Percentiles rank a stretch among this genome's conserved stretches.
These are phyloP conservation scores for Crocidura indochinensis DNA, from an alignment of 2,797 vertebrate species.

Conservation along the genomic window DNA sequence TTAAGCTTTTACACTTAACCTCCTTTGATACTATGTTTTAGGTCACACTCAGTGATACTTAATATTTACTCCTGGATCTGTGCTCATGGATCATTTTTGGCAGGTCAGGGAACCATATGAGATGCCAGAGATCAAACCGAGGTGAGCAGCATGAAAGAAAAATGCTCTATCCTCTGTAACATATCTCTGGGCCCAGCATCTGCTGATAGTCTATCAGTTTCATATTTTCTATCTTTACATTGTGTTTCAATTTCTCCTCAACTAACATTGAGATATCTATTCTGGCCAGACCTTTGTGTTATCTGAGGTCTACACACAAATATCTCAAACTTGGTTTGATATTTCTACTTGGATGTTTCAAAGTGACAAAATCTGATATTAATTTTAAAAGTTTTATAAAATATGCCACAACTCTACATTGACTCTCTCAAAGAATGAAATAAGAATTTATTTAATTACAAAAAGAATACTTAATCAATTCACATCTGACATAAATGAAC, in stretches of 20 bases:
- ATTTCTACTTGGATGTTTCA: conserved; percentile 7
- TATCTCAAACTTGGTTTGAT: background rate
- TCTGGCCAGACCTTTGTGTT: background rate
- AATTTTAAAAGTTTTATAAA: conserved; percentile 9
- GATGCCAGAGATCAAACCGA: too few relatives aligned
- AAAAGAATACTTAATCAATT: background rate
- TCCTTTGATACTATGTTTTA: background rate
- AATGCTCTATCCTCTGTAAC: too few relatives aligned
- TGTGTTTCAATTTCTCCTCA: background rate
- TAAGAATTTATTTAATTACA: background rate
- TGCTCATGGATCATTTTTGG: too few relatives aligned
- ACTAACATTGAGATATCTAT: background rate
- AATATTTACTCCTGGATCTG: too few relatives aligned
- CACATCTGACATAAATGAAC: background rate
- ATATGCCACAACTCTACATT: background rate
- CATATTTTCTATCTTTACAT: too few relatives aligned
- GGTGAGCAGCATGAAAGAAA: too few relatives aligned
- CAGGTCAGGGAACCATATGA: too few relatives aligned
- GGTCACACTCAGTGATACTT: too few relatives aligned
- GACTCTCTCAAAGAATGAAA: background rate
- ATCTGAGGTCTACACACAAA: background rate
- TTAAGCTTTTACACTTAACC: background rate
- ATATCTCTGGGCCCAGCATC: too few relatives aligned
- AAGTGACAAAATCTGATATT: background rate
- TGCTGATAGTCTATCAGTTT: too few relatives aligned